Percentiles rank a stretch among this genome's conserved stretches.
Evolutionary conservation across 1,140 invertebrate species (phyloP).

Genomic region (Venturia canescens): DNA sequence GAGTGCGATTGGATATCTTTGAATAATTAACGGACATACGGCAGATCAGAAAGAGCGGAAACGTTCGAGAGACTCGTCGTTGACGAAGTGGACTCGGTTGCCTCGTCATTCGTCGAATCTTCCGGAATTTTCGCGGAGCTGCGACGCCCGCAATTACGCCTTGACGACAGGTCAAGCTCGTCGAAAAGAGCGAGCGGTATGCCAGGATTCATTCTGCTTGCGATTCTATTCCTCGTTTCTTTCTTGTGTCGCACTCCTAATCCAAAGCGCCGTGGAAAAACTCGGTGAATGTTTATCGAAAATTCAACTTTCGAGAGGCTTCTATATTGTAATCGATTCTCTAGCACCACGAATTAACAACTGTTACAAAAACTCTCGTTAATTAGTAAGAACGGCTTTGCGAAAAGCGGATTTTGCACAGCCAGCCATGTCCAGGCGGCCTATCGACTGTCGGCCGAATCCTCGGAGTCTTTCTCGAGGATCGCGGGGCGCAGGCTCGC

Average conservation of each 20-base stretch:
- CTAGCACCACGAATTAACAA: neutral
- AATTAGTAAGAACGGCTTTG: neutral
- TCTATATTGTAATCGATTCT: neutral
- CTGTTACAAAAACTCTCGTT: neutral
- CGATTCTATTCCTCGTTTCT: neutral
- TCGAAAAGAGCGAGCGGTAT: constrained; percentile 41
- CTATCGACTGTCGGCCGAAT: constrained; percentile 62
- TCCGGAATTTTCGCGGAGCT: constrained; percentile 34
- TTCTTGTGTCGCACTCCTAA: neutral
- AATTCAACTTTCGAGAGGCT: neutral
- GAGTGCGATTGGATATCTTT: neutral
- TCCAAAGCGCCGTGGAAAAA: neutral
- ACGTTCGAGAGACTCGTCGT: constrained; percentile 33
- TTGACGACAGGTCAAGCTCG: constrained; percentile 29
- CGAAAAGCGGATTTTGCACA: constrained; percentile 28
- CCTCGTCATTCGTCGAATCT: constrained; percentile 25
- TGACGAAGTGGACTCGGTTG: constrained; percentile 9
- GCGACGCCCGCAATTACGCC: constrained; percentile 30
- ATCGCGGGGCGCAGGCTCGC: constrained; percentile 59
- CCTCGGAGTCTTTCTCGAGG: constrained; percentile 42
- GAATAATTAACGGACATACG: constrained; percentile 25
- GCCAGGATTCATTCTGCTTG: constrained; percentile 30
- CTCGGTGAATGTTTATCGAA: neutral
- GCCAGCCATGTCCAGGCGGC: constrained; percentile 48
- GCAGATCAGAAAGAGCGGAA: neutral